Evolutionary conservation across 2,888 invertebrate genomes (phyloP).

Genomic region (Hirtodrosophila alboralis): DNA sequence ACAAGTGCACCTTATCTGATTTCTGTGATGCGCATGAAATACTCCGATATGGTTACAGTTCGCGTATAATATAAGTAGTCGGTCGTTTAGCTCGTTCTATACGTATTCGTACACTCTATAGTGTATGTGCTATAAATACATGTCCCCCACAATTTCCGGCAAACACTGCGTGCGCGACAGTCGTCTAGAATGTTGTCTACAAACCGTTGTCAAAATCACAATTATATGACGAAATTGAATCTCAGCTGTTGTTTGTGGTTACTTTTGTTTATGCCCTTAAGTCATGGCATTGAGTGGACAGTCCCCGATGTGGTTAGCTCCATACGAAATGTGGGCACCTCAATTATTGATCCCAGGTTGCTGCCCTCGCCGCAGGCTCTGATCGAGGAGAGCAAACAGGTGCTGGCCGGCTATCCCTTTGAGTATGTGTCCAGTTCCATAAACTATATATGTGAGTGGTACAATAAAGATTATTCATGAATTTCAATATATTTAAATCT

Average conservation of each 20-base stretch:
- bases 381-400: conserved; percentile 79
- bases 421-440: conserved; percentile 77
- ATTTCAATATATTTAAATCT: too few relatives aligned
- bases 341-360: conserved; percentile 58
- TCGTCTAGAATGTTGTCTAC: conserved; percentile 36
- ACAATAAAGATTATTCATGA: background rate
- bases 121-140: conserved; percentile 57
- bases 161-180: conserved; percentile 49
- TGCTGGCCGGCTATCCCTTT: conserved; percentile 82
- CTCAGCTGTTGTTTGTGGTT: conserved; percentile 8
- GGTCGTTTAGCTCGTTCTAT: background rate
- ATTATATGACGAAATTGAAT: background rate
- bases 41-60: conserved; percentile 54
- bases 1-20: conserved; percentile 75
- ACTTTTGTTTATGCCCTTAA: conserved; percentile 19
- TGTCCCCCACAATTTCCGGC: conserved; percentile 46
- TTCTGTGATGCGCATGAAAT: conserved; percentile 42
- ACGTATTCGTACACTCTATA: background rate
- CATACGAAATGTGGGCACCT: conserved; percentile 55
- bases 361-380: conserved; percentile 74
- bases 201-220: conserved; percentile 5
- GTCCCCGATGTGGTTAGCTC: conserved; percentile 67
- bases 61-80: conserved; percentile 1
- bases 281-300: conserved; percentile 48
- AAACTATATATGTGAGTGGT: conserved; percentile 79